Base-by-base conservation (phyloP, 1,140 invertebrate genomes). In the Panonychus citri region DNA sequence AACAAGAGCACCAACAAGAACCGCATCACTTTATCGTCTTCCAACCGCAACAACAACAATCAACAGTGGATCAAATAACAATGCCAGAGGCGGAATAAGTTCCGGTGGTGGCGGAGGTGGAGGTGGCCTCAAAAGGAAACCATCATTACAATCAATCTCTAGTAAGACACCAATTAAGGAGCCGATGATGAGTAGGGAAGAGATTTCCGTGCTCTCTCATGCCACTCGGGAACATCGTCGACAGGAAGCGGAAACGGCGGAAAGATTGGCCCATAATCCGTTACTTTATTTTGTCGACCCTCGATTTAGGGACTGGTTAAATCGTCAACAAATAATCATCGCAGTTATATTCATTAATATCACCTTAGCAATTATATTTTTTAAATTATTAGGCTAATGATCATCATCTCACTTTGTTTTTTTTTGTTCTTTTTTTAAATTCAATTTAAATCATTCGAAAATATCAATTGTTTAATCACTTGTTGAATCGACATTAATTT, bases 141-240 rank as follows among this genome's bases (percentile, higher is more conserved):
- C 91, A 75, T 87, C 89, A 64, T 75, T 98, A 71, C 93, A 93
- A 21, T 90, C 97, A 70, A 83, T 82, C 65, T 83, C 81, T 59
- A 79, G 78, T 54, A 64, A 66, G 52, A 63, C 62, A 42, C 21
- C 21, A 1, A 26, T 54, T 2, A 57, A 57, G 15, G 76, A 80
- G 57, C 78, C 79, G 5, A 76, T 82, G 39, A 85, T 95, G 80
- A 82, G 85, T 15, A 77, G 93, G 54, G 89, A 96, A 72, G 90
- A 98, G 73, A 88, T 91, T 7, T 89, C 88, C 53, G 78, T 81
- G 17, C 75, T 98, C 62, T 88, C 89, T 62, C 88, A 84, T 55
- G 82, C 86, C 59, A 78, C 91, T 55, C 77, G 94, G 58, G 90
- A 97, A 70, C 89, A 94, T 70, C 75, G 94, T 52, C 79, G 90